Conservation (phyloP, 2,888 invertebrate genomes). For the Dasypogon diadema region DNA sequence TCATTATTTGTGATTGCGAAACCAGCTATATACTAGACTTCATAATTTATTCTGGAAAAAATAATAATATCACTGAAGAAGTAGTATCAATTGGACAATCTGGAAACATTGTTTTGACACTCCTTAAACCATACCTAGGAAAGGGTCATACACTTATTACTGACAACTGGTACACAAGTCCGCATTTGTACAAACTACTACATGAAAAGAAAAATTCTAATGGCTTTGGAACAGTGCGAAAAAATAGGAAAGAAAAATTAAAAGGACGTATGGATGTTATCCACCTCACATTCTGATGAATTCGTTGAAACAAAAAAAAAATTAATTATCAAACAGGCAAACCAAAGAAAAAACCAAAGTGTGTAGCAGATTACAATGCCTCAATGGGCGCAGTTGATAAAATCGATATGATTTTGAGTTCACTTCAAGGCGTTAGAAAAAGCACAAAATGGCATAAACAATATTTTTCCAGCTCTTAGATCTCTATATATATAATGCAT, state of each 20-base stretch:
- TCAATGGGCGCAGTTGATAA: background rate
- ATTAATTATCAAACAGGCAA: background rate
- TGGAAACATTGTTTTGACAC: background rate
- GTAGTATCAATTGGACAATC: background rate
- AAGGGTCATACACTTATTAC: background rate
- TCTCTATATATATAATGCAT: background rate
- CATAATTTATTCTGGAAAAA: background rate
- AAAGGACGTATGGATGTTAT: constrained; percentile 1
- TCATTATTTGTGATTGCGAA: constrained; percentile 7
- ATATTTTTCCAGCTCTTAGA: background rate
- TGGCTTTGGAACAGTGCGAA: background rate
- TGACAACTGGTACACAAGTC: background rate
- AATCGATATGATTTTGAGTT: background rate
- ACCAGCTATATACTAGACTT: background rate
- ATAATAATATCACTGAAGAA: constrained; percentile 8
- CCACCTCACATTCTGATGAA: background rate
- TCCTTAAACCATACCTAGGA: background rate
- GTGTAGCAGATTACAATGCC: background rate
- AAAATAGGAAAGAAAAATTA: background rate
- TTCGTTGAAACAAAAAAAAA: background rate
- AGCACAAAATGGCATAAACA: constrained; percentile 3
- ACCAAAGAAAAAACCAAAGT: background rate
- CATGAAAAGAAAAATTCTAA: background rate
- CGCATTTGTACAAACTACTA: background rate
- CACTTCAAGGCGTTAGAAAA: background rate